Evolutionary conservation across 1,140 invertebrate species (phyloP).

Genomic region (Drosophila albomicans): DNA sequence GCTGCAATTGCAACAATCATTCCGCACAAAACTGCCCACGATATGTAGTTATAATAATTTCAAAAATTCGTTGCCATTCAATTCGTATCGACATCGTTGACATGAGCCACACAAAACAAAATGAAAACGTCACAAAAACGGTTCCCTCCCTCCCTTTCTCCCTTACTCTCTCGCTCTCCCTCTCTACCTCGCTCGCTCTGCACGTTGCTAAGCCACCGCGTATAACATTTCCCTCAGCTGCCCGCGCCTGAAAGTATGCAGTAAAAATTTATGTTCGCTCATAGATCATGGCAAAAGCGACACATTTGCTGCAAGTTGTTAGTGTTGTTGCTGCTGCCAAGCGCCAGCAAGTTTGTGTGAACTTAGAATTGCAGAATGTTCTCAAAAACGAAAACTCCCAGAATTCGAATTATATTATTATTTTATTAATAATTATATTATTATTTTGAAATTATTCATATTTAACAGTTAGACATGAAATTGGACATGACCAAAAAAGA

Average conservation of each 20-base stretch:
- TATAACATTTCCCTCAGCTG: not conserved
- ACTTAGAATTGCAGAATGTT: conserved; percentile 21
- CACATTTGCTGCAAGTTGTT: conserved; percentile 52
- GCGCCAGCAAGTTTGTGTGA: conserved; percentile 5
- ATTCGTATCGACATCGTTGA: conserved; percentile 59
- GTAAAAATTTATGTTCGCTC: conserved; percentile 74
- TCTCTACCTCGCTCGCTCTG: not conserved
- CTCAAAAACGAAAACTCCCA: not conserved
- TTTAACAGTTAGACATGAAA: too few relatives aligned
- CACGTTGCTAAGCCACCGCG: not conserved
- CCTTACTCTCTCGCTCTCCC: too few relatives aligned
- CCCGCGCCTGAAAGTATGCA: conserved; percentile 50
- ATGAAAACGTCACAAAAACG: conserved; percentile 1
- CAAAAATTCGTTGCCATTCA: conserved; percentile 69
- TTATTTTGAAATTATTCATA: too few relatives aligned
- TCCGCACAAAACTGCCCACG: conserved; percentile 37
- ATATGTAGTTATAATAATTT: conserved; percentile 74
- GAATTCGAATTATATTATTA: not conserved
- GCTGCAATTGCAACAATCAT: conserved; percentile 28
- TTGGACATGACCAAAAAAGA: too few relatives aligned
- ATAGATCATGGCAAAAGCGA: conserved; percentile 71
- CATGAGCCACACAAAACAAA: conserved; percentile 36
- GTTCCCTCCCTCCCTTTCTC: not conserved
- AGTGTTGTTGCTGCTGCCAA: conserved; percentile 24
- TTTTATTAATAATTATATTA: too few relatives aligned